Base-by-base conservation (phyloP, 2,888 invertebrate genomes). In the Itoplectis maculator region DNA sequence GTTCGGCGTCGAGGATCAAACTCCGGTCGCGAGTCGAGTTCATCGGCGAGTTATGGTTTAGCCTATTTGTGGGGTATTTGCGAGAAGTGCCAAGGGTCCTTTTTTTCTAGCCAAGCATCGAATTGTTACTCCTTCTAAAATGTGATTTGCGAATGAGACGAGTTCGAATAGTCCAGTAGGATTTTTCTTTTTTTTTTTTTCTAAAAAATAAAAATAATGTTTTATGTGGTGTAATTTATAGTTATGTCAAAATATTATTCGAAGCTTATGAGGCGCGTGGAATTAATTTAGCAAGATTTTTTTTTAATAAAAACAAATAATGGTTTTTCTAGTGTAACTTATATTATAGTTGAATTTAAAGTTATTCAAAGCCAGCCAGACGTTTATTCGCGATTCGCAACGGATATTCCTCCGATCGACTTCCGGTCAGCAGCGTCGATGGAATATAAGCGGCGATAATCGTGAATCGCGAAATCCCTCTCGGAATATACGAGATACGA, bases 361-460 rank as follows among this genome's bases (percentile, higher is more conserved):
- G 29, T 29, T 29, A 3, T 29, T 5, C 29, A 29, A 29, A 29
- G 29, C 5, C 29, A 29, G 42, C 13, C 42, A 8, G 42, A 42
- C 42, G 13, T 42, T 42, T 42, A 42, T 35, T 6, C 23, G 20
- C 11, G 20, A 9, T 37, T 2, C 61, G 3, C 29, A 7, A 18
- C 11, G 54, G 11, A 8, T 7, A 40, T 65, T 15, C 29, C 29
- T 29, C 29, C 29, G n/a, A 29, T 5, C 29, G 29, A 29, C n/a
- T n/a, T n/a, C n/a, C n/a, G 42, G 45, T 76, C 56, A 59, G 40
- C 63, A 47, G 47, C 63, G 35, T 15, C 54, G 54, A 61, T 72
- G 45, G 65, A 61, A 72, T 76, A 68, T 82, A 56, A 79, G 20
- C 72, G 40, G 61, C 66, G 61, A 79, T 76, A 69, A 76, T 79